Base-by-base conservation (phyloP, 53 echinoderm and acorn worm genomes). In the Paracentrotus lividus region DNA sequence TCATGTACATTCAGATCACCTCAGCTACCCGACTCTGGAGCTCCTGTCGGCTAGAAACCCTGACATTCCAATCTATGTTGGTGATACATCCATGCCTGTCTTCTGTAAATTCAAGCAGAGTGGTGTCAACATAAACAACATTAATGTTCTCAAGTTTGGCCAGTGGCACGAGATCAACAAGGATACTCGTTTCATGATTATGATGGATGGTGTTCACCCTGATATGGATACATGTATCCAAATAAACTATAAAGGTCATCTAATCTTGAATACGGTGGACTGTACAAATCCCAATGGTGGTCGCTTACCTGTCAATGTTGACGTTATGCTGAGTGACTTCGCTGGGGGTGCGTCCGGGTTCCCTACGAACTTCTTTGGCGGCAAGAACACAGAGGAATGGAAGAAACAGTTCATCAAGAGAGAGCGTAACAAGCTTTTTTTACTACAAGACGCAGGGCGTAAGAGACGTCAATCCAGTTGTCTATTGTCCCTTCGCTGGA, bases 141-240 rank as follows among this genome's bases (percentile, higher is more conserved):
- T 98, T 93, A 92, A 98, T 68, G 84, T 98, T 29, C 84, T 95
- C 81, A 96, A 95, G 38, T 98, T 98, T 88, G 98, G 98, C 42
- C 24, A 66, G 23, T 98, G 98, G 98, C 94, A 95, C 42, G 96
- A 96, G 98, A 94, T 98, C 12, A 98, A 98, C 86, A 33, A 91
- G 38, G 97, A 98, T 84, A 72, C 93, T 14, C 87, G 98, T 34
- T 97, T 98, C 51, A 97, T 98, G 98, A 97, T 98, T 47, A 96
- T 98, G 97, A 98, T 98, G 98, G 98, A 98, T 40, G 98, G 98
- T 10, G 97, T 98, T n/a, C 98, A 98, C 26, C 98, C 98, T 6
- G 98, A 98, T 55, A 97, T 98, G 97, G 98, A 98, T 64, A 98
- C 98, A 0, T 97, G 98, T 26, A 85, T 97, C 21, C 94, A 97